phyloP scores from a whole-genome alignment of 92 coral and sea anemone species.

The Phenganax stokvisi region DNA sequence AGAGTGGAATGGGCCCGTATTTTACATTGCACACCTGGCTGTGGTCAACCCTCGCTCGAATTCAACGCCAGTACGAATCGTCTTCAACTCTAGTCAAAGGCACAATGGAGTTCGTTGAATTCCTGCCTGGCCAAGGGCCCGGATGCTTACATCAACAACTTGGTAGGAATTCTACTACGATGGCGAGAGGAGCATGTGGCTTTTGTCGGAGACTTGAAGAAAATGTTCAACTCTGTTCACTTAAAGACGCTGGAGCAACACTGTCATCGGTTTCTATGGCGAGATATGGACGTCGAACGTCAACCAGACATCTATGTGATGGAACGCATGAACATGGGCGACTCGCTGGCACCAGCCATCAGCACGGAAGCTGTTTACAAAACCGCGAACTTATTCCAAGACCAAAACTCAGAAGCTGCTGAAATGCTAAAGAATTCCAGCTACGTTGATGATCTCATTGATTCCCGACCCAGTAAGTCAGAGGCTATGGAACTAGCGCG shows the following conservation, averaged over 20 bases:
- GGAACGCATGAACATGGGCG: constrained; percentile 48
- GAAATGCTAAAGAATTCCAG: constrained; percentile 47
- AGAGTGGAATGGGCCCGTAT: constrained; percentile 49
- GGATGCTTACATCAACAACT: constrained; percentile 7
- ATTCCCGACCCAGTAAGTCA: neutral
- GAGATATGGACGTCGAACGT: constrained; percentile 40
- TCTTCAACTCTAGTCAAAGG: constrained; percentile 50
- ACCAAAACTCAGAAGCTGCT: constrained; percentile 43
- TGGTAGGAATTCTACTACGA: constrained; percentile 11
- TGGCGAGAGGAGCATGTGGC: constrained; percentile 12
- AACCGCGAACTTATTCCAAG: constrained; percentile 49
- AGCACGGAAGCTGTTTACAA: constrained; percentile 62
- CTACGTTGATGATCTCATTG: constrained; percentile 23
- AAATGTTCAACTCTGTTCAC: constrained; percentile 47
- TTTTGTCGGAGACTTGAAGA: constrained; percentile 12
- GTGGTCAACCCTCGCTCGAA: constrained; percentile 51
- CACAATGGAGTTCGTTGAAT: constrained; percentile 25
- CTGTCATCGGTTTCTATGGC: constrained; percentile 57
- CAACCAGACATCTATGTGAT: constrained; percentile 44
- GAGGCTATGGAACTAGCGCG: constrained; percentile 31
- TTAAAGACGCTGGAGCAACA: constrained; percentile 51
- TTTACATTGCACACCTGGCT: constrained; percentile 57
- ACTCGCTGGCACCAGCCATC: constrained; percentile 54
- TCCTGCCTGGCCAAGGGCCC: constrained; percentile 12
- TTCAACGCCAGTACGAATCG: constrained; percentile 59